Evolutionary conservation across 2,888 invertebrate species (phyloP), one percentile per base, ranked within the genome.

Genomic region (Lutraria lutraria): DNA sequence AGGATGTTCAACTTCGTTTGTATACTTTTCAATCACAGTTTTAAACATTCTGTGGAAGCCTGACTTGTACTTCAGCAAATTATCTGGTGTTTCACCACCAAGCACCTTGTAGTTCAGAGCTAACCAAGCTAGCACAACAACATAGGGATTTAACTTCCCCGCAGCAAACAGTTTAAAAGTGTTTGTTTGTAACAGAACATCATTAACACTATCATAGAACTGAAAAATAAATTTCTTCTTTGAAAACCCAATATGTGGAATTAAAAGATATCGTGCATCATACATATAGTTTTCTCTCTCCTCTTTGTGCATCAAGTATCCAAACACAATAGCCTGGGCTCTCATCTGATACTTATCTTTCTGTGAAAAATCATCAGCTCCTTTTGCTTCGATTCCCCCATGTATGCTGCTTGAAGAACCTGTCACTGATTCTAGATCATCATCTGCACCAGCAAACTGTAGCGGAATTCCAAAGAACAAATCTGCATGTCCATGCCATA

Each of bases 141-240:
- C 80, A 43, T 80, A n/a, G 10, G n/a, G 43, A 80, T 52, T 80
- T n/a, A 80, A 43, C 43, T 52, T 52, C 43, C 43, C 80, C n/a
- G 34, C 34, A 16, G 43, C 16, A 80, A 16, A 80, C 80, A 80
- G 43, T 8, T 80, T 52, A 15, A 80, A n/a, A 1, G 80, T 21
- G n/a, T 43, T 15, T 21, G 52, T 80, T 80, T 80, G 43, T 43
- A 80, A 52, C 15, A 80, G 80, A 19, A 80, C 80, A 80, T 80
- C 80, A 80, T 80, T 80, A 34, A 80, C 80, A 80, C 80, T 80
- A 80, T 80, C 80, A 43, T 80, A 80, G 43, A 80, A 80, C 15
- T 52, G 80, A 43, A 43, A 80, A 8, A 34, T 19, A 43, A 80
- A 21, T 80, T 80, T 80, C 52, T 34, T 29, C n/a, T 80, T 80